Percentiles rank a stretch among this genome's conserved stretches.
Conservation (phyloP, 2,888 invertebrate species). For the Nudaria mundana region DNA sequence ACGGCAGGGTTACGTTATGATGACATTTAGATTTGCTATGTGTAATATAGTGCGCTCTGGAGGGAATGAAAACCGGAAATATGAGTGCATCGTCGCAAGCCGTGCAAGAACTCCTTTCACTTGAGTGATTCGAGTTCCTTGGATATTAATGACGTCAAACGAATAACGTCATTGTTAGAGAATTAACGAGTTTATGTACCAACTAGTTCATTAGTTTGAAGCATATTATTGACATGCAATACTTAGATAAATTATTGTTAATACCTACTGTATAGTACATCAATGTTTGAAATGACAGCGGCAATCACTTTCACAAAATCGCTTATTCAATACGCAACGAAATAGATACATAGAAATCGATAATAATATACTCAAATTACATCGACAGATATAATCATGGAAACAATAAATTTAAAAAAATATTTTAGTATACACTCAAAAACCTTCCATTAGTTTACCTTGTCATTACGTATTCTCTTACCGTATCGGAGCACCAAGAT, state of each 20-base stretch:
- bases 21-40: constrained; percentile 55
- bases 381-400: too few species aligned
- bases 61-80: constrained; percentile 58
- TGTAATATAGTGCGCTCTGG: constrained; percentile 49
- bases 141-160: constrained; percentile 55
- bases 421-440: too few species aligned
- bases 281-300: too few species aligned
- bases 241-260: too few species aligned
- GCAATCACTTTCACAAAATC: too few species aligned
- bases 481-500: constrained; percentile 23
- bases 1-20: constrained; percentile 58
- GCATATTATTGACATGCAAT: too few species aligned
- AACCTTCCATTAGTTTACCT: constrained; percentile 32
- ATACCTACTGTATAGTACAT: too few species aligned
- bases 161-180: constrained; percentile 45
- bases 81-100: constrained; percentile 52
- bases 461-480: constrained; percentile 44
- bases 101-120: constrained; percentile 42
- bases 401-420: too few species aligned
- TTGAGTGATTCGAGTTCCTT: constrained; percentile 40
- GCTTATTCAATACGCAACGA: too few species aligned
- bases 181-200: constrained; percentile 46
- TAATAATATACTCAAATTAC: too few species aligned
- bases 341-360: too few species aligned
- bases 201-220: constrained; percentile 40